Conservation (phyloP, 2,797 vertebrate genomes). For the Catamblyrhynchus diadema region DNA sequence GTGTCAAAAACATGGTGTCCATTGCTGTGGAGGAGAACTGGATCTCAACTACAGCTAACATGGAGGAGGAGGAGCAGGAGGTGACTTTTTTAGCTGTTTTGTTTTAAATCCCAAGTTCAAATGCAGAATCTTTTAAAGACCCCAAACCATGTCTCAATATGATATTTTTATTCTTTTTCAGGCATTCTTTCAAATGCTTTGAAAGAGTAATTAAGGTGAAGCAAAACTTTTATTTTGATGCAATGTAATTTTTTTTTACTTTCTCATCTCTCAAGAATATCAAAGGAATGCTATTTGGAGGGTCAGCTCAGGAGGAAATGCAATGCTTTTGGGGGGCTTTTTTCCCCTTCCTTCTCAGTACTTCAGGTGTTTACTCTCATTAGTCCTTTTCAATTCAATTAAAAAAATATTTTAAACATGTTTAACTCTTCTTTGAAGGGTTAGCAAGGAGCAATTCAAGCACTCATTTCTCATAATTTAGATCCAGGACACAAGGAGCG, state of each 20-base stretch:
- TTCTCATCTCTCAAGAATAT: background rate
- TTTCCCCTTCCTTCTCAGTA: rapidly evolving
- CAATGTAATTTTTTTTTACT: background rate
- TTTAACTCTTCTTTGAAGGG: background rate
- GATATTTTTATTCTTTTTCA: rapidly evolving
- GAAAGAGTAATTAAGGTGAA: background rate
- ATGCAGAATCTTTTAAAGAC: background rate
- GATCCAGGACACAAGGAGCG: background rate
- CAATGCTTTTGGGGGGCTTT: rapidly evolving
- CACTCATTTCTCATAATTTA: background rate
- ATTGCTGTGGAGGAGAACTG: background rate
- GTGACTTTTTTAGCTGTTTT: background rate
- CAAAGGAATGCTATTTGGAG: background rate
- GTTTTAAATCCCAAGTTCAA: background rate
- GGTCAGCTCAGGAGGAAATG: background rate
- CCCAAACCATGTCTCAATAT: background rate
- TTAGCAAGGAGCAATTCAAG: background rate
- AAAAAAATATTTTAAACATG: rapidly evolving
- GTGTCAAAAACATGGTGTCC: rapidly evolving
- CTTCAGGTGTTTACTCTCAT: background rate
- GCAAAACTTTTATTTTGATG: background rate
- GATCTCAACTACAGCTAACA: background rate
- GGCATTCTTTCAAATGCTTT: background rate
- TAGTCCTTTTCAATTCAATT: background rate
- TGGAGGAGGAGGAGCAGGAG: rapidly evolving